Percentiles rank a stretch among this genome's conserved stretches.
phyloP scores from a whole-genome alignment of 2,113 vertebrate species.

The Mobula hypostoma region DNA sequence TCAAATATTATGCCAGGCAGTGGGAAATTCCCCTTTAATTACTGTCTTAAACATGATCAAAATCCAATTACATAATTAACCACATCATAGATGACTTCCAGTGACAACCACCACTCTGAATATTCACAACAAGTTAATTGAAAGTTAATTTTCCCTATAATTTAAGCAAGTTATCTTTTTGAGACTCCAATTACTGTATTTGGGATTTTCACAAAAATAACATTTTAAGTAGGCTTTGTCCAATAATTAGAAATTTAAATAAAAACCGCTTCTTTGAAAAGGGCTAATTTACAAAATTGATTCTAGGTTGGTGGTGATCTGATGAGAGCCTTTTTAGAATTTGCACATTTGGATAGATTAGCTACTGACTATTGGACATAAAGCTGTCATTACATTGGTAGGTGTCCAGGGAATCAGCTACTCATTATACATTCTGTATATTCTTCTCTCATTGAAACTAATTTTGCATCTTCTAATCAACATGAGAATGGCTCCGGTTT shows the following conservation, averaged over 20 bases:
- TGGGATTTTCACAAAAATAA: neutral
- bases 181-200: neutral
- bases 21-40: constrained; percentile 4
- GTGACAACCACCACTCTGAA: neutral
- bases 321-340: neutral
- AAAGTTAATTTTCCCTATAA: neutral
- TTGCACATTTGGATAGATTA: neutral
- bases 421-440: neutral
- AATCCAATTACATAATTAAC: neutral
- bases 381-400: neutral
- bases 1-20: neutral
- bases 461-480: neutral
- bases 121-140: neutral
- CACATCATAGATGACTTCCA: neutral
- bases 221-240: neutral
- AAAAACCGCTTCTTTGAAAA: neutral
- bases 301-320: neutral
- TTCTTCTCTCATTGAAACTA: neutral
- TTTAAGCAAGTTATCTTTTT: neutral
- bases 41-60: neutral
- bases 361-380: neutral
- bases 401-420: too few relatives aligned
- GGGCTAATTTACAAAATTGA: neutral
- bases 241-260: neutral
- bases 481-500: neutral